These are phyloP conservation scores for Schmidtea mediterranea DNA, from an alignment of 1,140 invertebrate species.

Conservation along the genomic window DNA sequence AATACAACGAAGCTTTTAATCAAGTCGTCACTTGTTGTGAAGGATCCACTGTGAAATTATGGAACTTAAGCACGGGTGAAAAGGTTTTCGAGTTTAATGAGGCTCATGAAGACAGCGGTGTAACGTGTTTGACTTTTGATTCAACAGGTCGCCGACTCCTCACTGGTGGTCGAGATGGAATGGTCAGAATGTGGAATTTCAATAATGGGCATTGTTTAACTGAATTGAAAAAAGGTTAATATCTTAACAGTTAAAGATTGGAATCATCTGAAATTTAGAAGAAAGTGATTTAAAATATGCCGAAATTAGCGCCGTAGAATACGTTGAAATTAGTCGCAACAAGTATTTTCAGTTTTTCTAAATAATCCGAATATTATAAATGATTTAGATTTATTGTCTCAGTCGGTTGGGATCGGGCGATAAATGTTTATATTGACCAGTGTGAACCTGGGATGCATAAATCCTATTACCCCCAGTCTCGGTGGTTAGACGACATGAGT, in stretches of 20 bases:
- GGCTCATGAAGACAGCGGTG: constrained; percentile 20
- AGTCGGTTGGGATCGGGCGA: constrained; percentile 26
- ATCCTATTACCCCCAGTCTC: background rate
- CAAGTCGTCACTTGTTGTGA: constrained; percentile 25
- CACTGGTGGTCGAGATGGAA: constrained; percentile 26
- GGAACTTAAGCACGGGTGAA: constrained; percentile 26
- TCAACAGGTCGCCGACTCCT: constrained; percentile 20
- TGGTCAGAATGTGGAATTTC: constrained; percentile 25
- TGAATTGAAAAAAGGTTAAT: background rate
- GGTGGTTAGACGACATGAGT: constrained; percentile 11
- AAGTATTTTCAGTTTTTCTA: constrained; percentile 10
- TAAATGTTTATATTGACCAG: constrained; percentile 26
- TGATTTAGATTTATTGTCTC: constrained; percentile 18
- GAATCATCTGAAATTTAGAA: background rate
- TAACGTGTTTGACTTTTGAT: constrained; percentile 26
- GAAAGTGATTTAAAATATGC: background rate
- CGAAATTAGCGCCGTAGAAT: constrained; percentile 22
- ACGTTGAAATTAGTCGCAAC: constrained; percentile 26
- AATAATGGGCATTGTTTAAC: constrained; percentile 26
- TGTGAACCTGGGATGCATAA: background rate
- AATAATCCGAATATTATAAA: too few relatives aligned
- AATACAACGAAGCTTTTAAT: constrained; percentile 23
- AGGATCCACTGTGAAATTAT: constrained; percentile 21
- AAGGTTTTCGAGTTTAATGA: constrained; percentile 24
- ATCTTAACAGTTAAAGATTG: constrained; percentile 16